Base-by-base conservation (phyloP, 2,888 invertebrate genomes). In the Myathropa florea region DNA sequence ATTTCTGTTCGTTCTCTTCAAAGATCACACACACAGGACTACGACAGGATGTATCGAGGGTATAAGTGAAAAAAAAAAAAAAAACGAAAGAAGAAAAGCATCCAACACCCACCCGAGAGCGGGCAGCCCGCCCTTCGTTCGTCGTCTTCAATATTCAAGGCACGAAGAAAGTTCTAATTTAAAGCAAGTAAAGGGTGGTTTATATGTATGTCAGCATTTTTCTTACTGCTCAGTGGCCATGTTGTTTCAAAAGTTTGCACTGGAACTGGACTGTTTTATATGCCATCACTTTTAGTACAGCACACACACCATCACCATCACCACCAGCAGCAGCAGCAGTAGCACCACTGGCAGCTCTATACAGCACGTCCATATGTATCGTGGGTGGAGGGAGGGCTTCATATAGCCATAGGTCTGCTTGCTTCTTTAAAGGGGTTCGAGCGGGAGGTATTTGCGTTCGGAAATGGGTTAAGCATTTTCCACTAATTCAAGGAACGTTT, bases 81-180 rank as follows among this genome's bases (percentile, higher is more conserved):
- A 88, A 79, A 39, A n/a, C n/a, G n/a, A 39, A 75, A 53, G 46
- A 84, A 83, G 76, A 77, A 80, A 73, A 86, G 88, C 89, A 90
- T 90, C 89, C 89, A 90, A 90, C 89, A 89, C 90, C 89, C 91
- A 90, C 90, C 60, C 55, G 72, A 30, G 30, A 30, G 30, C 30
- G 4, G 30, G 30, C 71, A 59, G 39, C 36, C 71, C 61, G 78
- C 57, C 57, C 24, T 55, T 33, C 18, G 46, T 46, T 46, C n/a
- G n/a, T 60, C 61, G 90, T 91, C 91, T 92, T 92, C 91, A 92
- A 92, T 92, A 92, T 92, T 92, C 92, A 92, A 91, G 91, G 91
- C 92, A 92, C 92, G 92, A 91, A 91, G 90, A 91, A 92, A 91
- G 91, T 92, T 92, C 92, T 92, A 92, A 92, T 92, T 92, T 92